Conservation (phyloP, 2,888 invertebrate species). For the Strigamia crassipes region DNA sequence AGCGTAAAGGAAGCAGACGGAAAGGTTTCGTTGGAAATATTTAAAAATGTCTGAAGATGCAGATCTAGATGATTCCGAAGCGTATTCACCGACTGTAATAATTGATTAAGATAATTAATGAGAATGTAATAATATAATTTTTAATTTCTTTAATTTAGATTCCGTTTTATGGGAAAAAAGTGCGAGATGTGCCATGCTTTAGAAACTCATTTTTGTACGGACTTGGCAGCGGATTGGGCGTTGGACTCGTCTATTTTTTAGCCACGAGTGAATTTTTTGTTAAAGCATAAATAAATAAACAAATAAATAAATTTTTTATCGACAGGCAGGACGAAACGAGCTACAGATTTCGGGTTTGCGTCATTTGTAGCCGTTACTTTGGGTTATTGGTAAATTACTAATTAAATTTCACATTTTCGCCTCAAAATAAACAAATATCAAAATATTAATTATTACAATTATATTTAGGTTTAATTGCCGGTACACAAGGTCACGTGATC, state of each 20-base stretch:
- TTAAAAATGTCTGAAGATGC: too few relatives aligned
- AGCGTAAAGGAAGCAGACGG: too few relatives aligned
- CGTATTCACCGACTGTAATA: not conserved
- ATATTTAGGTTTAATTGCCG: conserved; percentile 30
- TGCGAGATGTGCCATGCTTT: conserved; percentile 79
- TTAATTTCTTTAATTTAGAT: too few relatives aligned
- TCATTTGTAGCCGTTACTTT: conserved; percentile 20
- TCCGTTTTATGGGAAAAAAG: conserved; percentile 66
- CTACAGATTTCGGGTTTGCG: not conserved
- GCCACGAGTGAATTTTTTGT: conserved; percentile 75
- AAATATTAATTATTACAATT: conserved; percentile 3
- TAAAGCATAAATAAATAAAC: not conserved
- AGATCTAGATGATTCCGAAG: too few relatives aligned
- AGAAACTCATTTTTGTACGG: conserved; percentile 77
- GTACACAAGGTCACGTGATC: conserved; percentile 6
- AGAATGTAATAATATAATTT: too few relatives aligned
- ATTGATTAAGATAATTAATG: too few relatives aligned
- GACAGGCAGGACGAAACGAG: conserved; percentile 26
- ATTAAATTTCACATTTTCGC: not conserved
- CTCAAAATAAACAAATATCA: not conserved
- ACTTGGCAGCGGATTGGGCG: conserved; percentile 70
- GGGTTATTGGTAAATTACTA: conserved; percentile 23
- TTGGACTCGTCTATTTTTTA: conserved; percentile 72
- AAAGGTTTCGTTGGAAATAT: too few relatives aligned
- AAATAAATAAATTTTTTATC: not conserved